Evolutionary conservation across 2,797 vertebrate species (phyloP), one percentile per base, ranked within the genome.

Genomic region (Avahi laniger): DNA sequence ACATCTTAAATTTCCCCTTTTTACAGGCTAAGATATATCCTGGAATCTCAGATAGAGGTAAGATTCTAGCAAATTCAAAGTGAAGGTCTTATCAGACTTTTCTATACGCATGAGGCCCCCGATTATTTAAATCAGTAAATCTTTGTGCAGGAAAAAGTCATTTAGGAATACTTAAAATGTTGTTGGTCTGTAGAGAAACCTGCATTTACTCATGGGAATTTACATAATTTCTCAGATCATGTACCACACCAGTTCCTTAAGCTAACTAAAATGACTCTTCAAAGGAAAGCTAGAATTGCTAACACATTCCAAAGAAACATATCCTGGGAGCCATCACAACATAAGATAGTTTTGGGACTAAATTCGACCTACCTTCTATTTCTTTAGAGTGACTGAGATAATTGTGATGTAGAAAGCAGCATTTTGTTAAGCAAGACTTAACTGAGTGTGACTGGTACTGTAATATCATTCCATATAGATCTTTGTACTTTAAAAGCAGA

Each of bases 401-500:
- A 48, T 3, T n/a, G 65, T 54, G 69, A 54, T 26, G 11, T 3
- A 59, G 20, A 95, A 87, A 85, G 89, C 28, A 75, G n/a, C 22
- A 30, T 89, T 63, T 63, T 89, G 46, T n/a, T 38, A 89, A 84
- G 83, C 26, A 80, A 72, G 80, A 79, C 70, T 86, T 89, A 80
- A 35, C 43, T 63, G 41, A 82, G 4, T 24, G 4, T 80, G 59
- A 67, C 54, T 54, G 43, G 54, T 78, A 52, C 33, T 14, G 7
- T 85, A 78, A 61, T 50, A 50, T 38, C 43, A 30, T 70, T 70
- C 4, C 2, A 2, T 4, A 26, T 7, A 70, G 84, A 41, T 33
- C 12, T 73, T 95, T 89, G 59, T 54, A 69, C 78, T 81, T 93
- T 83, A 91, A 63, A 96, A 93, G 33, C 1, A 80, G 43, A 52